Conservation (phyloP, 2,888 invertebrate species). For the Oegoconia quadripuncta region DNA sequence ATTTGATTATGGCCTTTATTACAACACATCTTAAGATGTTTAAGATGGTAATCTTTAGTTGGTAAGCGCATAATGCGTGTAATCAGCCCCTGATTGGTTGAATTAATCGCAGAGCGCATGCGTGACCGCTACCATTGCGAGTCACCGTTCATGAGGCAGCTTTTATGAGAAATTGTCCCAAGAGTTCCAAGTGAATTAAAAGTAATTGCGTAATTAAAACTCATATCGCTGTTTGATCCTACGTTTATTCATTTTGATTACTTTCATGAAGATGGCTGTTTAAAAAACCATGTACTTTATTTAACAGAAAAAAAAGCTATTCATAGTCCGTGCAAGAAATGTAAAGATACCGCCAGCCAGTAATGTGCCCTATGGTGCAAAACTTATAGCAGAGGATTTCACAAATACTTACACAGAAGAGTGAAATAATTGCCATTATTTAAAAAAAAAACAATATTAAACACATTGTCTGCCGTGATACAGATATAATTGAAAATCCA, state of each 20-base stretch:
- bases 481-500: no score
- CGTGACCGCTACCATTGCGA: slow-evolving; percentile 71
- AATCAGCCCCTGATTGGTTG: slow-evolving; percentile 76
- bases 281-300: slow-evolving; percentile 8
- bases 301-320: neutral
- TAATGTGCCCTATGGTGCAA: no score
- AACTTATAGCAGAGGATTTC: no score
- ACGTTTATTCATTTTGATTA: slow-evolving; percentile 16
- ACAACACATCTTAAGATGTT: slow-evolving; percentile 26
- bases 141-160: slow-evolving; percentile 42
- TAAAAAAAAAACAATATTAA: no score
- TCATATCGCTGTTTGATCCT: slow-evolving; percentile 44
- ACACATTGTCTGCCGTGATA: no score
- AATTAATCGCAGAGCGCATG: slow-evolving; percentile 73
- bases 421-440: no score
- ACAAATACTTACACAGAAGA: no score
- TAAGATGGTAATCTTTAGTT: slow-evolving; percentile 35
- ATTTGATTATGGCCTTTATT: slow-evolving; percentile 32
- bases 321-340: no score
- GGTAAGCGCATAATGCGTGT: slow-evolving; percentile 69
- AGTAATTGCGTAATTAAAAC: slow-evolving; percentile 72
- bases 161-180: slow-evolving; percentile 62
- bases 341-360: no score
- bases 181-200: slow-evolving; percentile 61
- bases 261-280: slow-evolving; percentile 11